Conservation (phyloP, 2,113 vertebrate genomes). For the Apteryx mantelli region DNA sequence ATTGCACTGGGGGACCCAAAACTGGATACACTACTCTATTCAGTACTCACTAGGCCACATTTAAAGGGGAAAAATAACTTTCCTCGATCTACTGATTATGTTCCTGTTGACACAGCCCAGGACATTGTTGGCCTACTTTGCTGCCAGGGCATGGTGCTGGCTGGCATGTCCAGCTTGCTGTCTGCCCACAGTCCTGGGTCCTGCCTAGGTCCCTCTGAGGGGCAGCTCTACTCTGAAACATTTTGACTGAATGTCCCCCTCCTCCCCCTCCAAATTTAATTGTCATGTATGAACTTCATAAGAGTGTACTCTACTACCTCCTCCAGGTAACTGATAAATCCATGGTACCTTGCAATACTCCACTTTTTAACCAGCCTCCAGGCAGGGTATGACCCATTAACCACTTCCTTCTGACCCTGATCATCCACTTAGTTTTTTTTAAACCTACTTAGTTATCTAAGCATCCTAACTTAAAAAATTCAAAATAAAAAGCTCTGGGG, state of each 20-base stretch:
- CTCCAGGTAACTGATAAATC: background rate
- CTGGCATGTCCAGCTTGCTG: background rate
- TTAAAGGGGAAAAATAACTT: background rate
- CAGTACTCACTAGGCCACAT: no score
- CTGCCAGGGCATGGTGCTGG: fast-evolving
- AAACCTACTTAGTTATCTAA: background rate
- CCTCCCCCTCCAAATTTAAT: background rate
- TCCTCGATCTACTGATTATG: background rate
- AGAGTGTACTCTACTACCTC: background rate
- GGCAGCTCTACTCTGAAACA: background rate
- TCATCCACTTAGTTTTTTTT: background rate
- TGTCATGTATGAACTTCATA: background rate
- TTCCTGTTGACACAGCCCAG: background rate
- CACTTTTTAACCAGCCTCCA: background rate
- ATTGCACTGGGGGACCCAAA: background rate
- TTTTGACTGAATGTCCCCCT: background rate
- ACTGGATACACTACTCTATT: background rate
- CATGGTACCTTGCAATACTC: background rate
- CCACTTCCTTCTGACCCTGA: no score
- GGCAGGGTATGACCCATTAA: background rate
- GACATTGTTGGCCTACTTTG: background rate
- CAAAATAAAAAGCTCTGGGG: no score
- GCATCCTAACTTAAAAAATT: background rate
- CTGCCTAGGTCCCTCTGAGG: background rate
- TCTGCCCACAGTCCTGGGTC: background rate